Conservation (phyloP, 1,140 invertebrate species). For the Sinonovacula constricta region DNA sequence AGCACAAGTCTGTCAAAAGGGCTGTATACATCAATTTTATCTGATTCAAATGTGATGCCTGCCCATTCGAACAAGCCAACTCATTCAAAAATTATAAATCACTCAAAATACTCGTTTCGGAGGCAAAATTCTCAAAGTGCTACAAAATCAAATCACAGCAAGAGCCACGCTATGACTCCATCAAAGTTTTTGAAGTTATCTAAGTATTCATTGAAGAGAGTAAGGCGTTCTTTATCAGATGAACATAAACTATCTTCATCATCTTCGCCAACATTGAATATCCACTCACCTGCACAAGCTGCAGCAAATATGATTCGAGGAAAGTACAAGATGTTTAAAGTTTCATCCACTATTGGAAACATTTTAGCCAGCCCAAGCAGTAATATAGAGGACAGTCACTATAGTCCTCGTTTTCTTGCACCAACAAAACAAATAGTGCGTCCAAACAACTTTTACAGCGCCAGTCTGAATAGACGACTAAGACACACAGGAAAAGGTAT, state of each 20-base stretch:
- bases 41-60: too few species aligned
- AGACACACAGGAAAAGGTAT: background rate
- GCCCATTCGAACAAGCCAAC: background rate
- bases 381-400: too few species aligned
- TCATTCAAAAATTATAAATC: conserved; percentile 11
- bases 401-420: background rate
- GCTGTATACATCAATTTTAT: too few species aligned
- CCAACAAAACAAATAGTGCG: background rate
- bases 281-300: conserved; percentile 10
- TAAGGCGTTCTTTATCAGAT: conserved; percentile 32
- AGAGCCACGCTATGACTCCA: background rate
- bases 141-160: background rate
- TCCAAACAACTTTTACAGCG: background rate
- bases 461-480: background rate
- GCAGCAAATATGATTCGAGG: conserved; percentile 45
- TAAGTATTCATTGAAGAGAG: conserved; percentile 31
- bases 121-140: background rate
- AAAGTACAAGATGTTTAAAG: conserved; percentile 55
- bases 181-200: conserved; percentile 23
- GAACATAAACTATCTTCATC: background rate
- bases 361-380: too few species aligned
- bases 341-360: too few species aligned
- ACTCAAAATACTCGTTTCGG: conserved; percentile 30
- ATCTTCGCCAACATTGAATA: background rate
- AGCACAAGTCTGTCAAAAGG: too few species aligned